phyloP scores from a whole-genome alignment of 92 coral and sea anemone genomes.

The Bergia sp. region DNA sequence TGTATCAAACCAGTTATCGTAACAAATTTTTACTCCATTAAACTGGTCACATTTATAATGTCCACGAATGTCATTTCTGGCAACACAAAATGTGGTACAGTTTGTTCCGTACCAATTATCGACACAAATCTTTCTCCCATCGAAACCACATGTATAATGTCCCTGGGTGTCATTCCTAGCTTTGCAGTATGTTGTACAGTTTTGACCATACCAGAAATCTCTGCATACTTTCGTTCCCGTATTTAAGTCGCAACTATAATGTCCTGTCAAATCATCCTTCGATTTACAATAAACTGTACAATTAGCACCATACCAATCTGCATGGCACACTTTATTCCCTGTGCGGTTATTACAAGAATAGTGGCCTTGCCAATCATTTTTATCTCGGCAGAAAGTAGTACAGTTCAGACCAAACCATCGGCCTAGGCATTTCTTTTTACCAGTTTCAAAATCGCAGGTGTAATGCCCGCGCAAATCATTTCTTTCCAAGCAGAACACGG shows the following conservation, averaged over 20 bases:
- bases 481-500: constrained; percentile 53
- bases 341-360: constrained; percentile 53
- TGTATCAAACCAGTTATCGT: constrained; percentile 67
- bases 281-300: constrained; percentile 49
- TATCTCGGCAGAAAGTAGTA: constrained; percentile 52
- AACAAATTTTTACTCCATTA: constrained; percentile 66
- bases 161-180: constrained; percentile 54
- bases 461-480: constrained; percentile 58
- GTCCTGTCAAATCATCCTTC: constrained; percentile 42
- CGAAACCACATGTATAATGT: constrained; percentile 66
- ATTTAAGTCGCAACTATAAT: constrained; percentile 54
- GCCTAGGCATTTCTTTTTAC: constrained; percentile 53
- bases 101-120: constrained; percentile 34
- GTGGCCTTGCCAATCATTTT: constrained; percentile 55
- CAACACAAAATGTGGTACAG: constrained; percentile 64
- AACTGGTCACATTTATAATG: constrained; percentile 58
- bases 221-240: constrained; percentile 67
- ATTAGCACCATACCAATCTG: constrained; percentile 62
- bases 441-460: constrained; percentile 57
- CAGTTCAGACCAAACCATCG: constrained; percentile 77
- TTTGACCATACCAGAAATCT: constrained; percentile 67
- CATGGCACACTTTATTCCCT: constrained; percentile 59
- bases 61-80: constrained; percentile 39
- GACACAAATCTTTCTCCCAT: constrained; percentile 52
- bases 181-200: constrained; percentile 61